Evolutionary conservation across 2,888 invertebrate species (phyloP).

Genomic region (Altica lythri): DNA sequence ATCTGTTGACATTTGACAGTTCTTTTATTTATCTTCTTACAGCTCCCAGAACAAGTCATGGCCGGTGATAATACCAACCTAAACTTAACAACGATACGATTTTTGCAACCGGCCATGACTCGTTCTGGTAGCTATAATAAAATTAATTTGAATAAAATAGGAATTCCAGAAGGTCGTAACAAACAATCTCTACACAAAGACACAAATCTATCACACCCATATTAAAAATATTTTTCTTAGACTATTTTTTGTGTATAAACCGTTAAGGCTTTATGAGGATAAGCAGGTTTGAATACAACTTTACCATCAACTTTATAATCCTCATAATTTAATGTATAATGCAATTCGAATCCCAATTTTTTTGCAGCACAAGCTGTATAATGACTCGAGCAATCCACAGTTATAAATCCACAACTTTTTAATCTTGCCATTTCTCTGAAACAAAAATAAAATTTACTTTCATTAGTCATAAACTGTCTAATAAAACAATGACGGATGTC

Average conservation of each 20-base stretch:
- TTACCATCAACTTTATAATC: constrained; percentile 68
- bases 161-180: too few relatives aligned
- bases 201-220: background rate
- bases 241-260: constrained; percentile 41
- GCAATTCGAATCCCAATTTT: constrained; percentile 69
- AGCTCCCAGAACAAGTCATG: too few relatives aligned
- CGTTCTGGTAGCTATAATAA: too few relatives aligned
- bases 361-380: constrained; percentile 75
- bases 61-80: too few relatives aligned
- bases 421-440: constrained; percentile 63
- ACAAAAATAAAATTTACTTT: constrained; percentile 2
- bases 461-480: too few relatives aligned
- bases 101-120: too few relatives aligned
- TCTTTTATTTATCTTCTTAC: too few relatives aligned
- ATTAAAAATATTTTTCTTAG: constrained; percentile 1
- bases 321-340: constrained; percentile 66
- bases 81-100: too few relatives aligned
- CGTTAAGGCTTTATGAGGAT: constrained; percentile 49
- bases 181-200: too few relatives aligned
- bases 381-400: constrained; percentile 74
- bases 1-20: too few relatives aligned
- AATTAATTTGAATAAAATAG: too few relatives aligned
- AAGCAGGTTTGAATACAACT: constrained; percentile 66
- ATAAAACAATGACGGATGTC: too few relatives aligned
- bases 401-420: constrained; percentile 62